These are phyloP conservation scores for Vireo altiloquus DNA, from an alignment of 2,113 vertebrate genomes.

Conservation along the genomic window DNA sequence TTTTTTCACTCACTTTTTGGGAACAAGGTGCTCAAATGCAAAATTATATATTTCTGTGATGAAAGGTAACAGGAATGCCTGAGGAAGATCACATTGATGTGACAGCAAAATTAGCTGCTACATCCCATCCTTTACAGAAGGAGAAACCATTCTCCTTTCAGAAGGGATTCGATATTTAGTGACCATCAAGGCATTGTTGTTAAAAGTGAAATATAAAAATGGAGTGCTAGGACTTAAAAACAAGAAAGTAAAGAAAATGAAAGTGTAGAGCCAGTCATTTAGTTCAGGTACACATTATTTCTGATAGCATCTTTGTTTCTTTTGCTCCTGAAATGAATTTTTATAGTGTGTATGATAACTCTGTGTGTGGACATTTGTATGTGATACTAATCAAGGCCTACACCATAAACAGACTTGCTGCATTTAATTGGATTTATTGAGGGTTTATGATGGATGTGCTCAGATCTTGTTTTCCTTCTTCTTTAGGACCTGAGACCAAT, in stretches of 20 bases:
- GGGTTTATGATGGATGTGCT: neutral
- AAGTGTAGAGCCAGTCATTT: neutral
- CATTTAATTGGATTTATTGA: neutral
- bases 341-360: neutral
- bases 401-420: neutral
- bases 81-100: neutral
- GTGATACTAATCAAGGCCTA: neutral
- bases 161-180: neutral
- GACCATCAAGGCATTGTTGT: neutral
- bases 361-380: rapidly evolving
- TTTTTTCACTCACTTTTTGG: neutral
- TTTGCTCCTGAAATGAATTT: neutral
- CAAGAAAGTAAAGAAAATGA: neutral
- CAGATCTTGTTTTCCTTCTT: neutral
- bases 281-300: neutral
- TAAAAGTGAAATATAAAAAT: neutral
- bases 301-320: neutral
- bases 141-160: neutral
- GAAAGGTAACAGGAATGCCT: neutral
- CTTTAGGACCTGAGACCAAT: neutral
- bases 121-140: neutral
- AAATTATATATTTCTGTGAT: neutral
- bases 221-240: neutral
- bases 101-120: neutral
- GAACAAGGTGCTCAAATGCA: neutral